phyloP scores from a whole-genome alignment of 2,113 vertebrate species.

The Danionella cerebrum region DNA sequence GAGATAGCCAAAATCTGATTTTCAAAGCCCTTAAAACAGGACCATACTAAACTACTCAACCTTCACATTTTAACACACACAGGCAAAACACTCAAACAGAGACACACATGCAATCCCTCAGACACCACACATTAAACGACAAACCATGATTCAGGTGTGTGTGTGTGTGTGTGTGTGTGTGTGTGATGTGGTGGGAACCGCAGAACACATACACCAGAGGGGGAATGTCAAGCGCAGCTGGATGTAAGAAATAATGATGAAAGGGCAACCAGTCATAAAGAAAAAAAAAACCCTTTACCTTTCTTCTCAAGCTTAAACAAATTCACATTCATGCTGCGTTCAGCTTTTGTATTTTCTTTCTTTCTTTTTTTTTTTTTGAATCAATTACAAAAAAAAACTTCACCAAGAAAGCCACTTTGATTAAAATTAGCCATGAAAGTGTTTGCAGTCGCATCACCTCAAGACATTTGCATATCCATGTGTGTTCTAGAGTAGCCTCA shows the following conservation, averaged over 20 bases:
- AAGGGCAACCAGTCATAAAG: neutral
- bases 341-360: neutral
- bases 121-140: neutral
- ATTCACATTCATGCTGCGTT: neutral
- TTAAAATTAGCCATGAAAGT: neutral
- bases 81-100: neutral
- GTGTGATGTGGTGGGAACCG: conserved; percentile 11
- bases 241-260: neutral
- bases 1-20: neutral
- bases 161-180: conserved; percentile 2
- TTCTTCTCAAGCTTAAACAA: neutral
- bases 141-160: neutral
- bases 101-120: neutral
- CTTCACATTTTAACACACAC: neutral
- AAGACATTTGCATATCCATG: conserved; percentile 5
- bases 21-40: neutral
- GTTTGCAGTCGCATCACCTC: neutral
- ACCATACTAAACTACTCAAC: neutral
- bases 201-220: neutral
- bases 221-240: conserved; percentile 1
- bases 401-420: neutral
- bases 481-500: neutral
- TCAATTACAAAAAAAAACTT: neutral
- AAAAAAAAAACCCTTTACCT: neutral
- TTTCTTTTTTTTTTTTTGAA: neutral